Evolutionary conservation across 2,888 invertebrate genomes (phyloP).

Genomic region (Idaea straminata): DNA sequence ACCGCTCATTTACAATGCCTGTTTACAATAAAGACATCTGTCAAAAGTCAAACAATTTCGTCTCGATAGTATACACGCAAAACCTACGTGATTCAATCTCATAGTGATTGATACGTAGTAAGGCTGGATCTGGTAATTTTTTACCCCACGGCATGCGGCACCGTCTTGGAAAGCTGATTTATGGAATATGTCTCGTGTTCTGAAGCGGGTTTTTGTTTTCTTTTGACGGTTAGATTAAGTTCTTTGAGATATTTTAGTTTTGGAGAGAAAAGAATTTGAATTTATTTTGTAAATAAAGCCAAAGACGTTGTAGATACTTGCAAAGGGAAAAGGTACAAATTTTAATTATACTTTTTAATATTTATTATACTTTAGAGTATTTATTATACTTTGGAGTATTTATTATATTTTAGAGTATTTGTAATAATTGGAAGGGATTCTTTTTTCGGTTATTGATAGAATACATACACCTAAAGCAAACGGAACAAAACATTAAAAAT

Average conservation of each 20-base stretch:
- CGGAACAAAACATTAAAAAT: background rate
- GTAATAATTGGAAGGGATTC: background rate
- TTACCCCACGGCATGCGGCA: conserved; percentile 10
- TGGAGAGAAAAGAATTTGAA: background rate
- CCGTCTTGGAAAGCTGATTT: background rate
- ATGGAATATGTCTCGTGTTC: conserved; percentile 1
- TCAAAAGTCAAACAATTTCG: background rate
- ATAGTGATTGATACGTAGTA: conserved; percentile 25
- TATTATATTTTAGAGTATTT: no score
- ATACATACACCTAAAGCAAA: background rate
- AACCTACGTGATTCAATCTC: conserved; percentile 30
- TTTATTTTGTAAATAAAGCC: background rate
- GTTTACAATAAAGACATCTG: background rate
- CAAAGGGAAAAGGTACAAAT: no score
- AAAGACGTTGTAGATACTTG: background rate
- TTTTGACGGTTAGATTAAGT: background rate
- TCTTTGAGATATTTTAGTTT: background rate
- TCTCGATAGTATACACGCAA: background rate
- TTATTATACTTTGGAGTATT: no score
- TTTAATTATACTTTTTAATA: no score
- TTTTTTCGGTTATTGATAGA: background rate
- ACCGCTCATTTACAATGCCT: background rate
- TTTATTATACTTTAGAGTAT: no score
- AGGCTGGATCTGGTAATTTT: conserved; percentile 14
- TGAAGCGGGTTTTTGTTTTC: background rate